Base-by-base conservation (phyloP, 2,113 vertebrate species). In the Oostethus manadensis region DNA sequence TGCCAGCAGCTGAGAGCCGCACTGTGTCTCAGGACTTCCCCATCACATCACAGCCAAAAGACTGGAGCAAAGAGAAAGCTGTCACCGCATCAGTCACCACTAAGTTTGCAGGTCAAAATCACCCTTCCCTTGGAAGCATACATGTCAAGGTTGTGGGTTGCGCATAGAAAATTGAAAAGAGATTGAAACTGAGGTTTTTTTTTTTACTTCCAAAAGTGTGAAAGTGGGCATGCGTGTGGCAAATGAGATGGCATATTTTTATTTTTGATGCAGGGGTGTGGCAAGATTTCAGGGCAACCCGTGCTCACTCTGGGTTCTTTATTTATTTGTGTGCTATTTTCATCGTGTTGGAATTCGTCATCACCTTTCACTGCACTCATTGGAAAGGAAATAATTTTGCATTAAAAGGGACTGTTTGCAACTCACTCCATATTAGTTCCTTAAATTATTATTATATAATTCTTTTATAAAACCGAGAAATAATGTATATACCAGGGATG, bases 11-110 rank as follows among this genome's bases (percentile, higher is more conserved):
- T 88, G 81, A 75, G 85, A 87, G 91, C 86, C 84, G 86, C 90
- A 88, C 83, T 87, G 88, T 90, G 88, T 90, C 89, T 90, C 90
- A 90, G 90, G 90, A 91, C 83, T 88, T 82, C 77, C 87, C 76
- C 85, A 87, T 86, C 76, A 57, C 86, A 84, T 83, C 80, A 81
- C 77, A 79, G 74, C 77, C 77, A 74, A 84, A 86, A 80, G 80
- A 86, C 86, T 88, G 68, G 78, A 84, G 72, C 79, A 82, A n/a
- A 76, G 77, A 79, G 76, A 64, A 77, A 79, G 76, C 64, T 55
- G 68, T 68, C 86, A 81, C 80, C 78, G 66, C 80, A 68, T 70
- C 80, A 68, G 72, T 70, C 74, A 64, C 81, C 72, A 75, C 66
- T 80, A 71, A 74, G 81, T 79, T 75, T 70, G 57, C 74, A 68